A percentile compares a stretch with the other conserved stretches of the same genome.
Evolutionary conservation across 2,113 vertebrate species (phyloP).

Genomic region (Propithecus coquereli): DNA sequence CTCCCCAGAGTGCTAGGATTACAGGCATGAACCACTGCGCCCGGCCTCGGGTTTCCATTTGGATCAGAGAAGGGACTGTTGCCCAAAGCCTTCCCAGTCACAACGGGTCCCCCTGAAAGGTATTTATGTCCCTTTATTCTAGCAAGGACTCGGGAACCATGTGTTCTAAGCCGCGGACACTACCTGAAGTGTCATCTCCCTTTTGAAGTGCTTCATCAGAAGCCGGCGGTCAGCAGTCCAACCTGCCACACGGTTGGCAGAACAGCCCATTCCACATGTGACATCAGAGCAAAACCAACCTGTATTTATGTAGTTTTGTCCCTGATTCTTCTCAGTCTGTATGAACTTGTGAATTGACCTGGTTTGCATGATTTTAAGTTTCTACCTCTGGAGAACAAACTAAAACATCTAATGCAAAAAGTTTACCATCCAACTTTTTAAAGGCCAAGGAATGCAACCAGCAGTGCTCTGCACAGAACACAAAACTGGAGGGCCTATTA

Average conservation of each 20-base stretch:
- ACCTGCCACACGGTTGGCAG: rapidly evolving
- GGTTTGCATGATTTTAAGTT: neutral
- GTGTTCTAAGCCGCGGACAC: neutral
- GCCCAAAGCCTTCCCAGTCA: neutral
- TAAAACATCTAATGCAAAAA: neutral
- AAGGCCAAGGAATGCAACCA: neutral
- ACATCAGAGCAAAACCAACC: neutral
- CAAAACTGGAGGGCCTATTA: neutral
- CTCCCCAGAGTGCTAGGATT: too few relatives aligned
- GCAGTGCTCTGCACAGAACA: neutral
- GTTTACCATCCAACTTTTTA: neutral
- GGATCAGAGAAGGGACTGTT: neutral
- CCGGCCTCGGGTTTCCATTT: neutral
- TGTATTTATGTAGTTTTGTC: neutral
- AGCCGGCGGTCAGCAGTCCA: rapidly evolving
- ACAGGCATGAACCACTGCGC: too few relatives aligned
- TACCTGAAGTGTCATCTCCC: neutral
- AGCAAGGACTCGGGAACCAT: neutral
- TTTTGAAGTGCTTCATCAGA: neutral
- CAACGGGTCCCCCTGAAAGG: too few relatives aligned
- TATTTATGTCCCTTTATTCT: neutral
- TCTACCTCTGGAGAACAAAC: neutral
- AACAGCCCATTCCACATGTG: rapidly evolving
- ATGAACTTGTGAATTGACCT: neutral
- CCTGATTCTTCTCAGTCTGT: neutral